Conservation (phyloP, 2,113 vertebrate genomes). For the Salminus brasiliensis region DNA sequence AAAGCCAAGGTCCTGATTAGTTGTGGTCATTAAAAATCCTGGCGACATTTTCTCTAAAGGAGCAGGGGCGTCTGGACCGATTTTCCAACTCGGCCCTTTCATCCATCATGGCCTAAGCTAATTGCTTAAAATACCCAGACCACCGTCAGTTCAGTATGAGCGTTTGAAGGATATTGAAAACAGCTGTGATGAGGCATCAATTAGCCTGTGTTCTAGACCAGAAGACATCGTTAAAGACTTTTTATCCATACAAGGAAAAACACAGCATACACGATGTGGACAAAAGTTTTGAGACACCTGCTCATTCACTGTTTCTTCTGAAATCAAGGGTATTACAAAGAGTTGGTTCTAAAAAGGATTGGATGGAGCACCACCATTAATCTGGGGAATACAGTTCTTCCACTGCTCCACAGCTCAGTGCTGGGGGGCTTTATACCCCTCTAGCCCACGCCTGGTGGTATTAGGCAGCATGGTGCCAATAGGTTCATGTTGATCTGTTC, state of each 20-base stretch:
- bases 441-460: no score
- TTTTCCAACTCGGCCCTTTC: background rate
- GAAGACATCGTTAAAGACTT: background rate
- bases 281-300: no score
- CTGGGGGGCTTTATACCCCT: no score
- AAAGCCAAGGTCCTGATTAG: background rate
- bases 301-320: no score
- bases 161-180: slow-evolving; percentile 6
- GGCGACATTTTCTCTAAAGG: background rate
- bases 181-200: slow-evolving; percentile 11
- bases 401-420: no score
- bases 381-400: no score
- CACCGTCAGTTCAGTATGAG: background rate
- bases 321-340: no score
- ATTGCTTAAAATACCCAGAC: background rate
- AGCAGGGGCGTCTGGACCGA: background rate
- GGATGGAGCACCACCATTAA: no score
- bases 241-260: background rate
- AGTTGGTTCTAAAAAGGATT: no score
- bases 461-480: no score
- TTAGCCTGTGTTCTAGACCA: background rate
- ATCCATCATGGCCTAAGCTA: background rate
- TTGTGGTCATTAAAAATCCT: background rate
- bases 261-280: background rate
- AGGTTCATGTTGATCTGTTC: no score